A percentile compares a stretch with the other conserved stretches of the same genome.
Conservation (phyloP, 2,113 vertebrate species). For the Felis chaus region DNA sequence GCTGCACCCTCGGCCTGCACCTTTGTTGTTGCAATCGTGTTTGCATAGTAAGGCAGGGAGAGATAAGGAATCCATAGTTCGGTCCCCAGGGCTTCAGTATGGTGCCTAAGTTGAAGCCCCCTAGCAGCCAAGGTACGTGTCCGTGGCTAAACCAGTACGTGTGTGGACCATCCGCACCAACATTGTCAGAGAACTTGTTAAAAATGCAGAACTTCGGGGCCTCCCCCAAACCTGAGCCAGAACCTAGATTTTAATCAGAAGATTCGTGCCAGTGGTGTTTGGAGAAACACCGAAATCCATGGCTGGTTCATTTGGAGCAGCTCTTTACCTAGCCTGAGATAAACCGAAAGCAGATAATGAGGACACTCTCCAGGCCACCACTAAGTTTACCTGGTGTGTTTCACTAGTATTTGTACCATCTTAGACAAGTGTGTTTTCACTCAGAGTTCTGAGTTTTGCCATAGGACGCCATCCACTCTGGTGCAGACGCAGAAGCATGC, state of each 20-base stretch:
- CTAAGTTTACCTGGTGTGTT: rapidly evolving
- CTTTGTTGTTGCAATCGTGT: background rate
- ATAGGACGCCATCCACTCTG: background rate
- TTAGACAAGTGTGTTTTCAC: background rate
- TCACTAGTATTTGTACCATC: rapidly evolving
- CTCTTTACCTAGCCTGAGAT: background rate
- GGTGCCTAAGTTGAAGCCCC: no score
- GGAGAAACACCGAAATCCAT: background rate
- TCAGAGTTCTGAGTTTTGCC: background rate
- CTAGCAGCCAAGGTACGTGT: background rate
- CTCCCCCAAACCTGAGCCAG: background rate
- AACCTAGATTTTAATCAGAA: background rate
- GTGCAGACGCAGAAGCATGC: rapidly evolving
- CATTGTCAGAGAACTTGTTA: background rate
- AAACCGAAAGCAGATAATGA: background rate
- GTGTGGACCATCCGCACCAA: no score
- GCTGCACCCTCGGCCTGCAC: no score
- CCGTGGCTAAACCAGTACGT: background rate
- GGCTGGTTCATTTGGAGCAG: background rate
- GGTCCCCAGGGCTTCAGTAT: background rate
- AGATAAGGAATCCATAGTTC: background rate
- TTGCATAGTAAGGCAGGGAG: background rate
- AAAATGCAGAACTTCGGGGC: background rate
- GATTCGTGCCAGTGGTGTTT: rapidly evolving
- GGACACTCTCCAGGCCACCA: rapidly evolving